phyloP scores from a whole-genome alignment of 2,113 vertebrate genomes.

The zebrafish (Danio rerio) region GRCz12tu NC_133198.1:25890501-25891000 shows the following conservation, averaged over 20 bases:
- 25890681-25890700: constrained; percentile 50
- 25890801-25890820: constrained; percentile 62
- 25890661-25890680: constrained; percentile 52
- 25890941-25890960: constrained; percentile 16
- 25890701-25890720: constrained; percentile 66
- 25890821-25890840: constrained; percentile 56
- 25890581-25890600: constrained; percentile 44
- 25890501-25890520: not conserved
- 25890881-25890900: constrained; percentile 38
- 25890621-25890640: no score
- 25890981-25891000: constrained; percentile 10
- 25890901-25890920: constrained; percentile 47
- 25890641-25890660: constrained; percentile 40
- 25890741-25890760: constrained; percentile 62
- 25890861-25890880: constrained; percentile 46
- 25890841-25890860: constrained; percentile 56
- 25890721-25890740: constrained; percentile 68
- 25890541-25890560: constrained; percentile 35
- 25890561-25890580: constrained; percentile 42
- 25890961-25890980: constrained; percentile 12
- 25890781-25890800: constrained; percentile 53
- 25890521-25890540: not conserved
- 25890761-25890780: constrained; percentile 55
- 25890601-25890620: constrained; percentile 25
- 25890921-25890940: constrained; percentile 22